Evolutionary conservation across 2,797 vertebrate genomes (phyloP), one percentile per base, ranked within the genome.

Genomic region (Poecilia velifera): DNA sequence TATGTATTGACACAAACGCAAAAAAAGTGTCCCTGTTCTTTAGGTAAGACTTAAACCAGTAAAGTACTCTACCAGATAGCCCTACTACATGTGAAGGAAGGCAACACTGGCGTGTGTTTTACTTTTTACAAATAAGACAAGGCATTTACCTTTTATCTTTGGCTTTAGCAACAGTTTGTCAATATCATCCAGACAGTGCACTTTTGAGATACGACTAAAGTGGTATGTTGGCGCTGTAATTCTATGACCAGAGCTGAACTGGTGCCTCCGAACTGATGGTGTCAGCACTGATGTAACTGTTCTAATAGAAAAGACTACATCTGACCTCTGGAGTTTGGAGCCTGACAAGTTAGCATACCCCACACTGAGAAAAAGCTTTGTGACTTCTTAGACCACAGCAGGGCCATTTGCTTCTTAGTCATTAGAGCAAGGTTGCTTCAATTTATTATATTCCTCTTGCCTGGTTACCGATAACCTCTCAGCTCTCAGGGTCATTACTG

Each of bases 401-500:
- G 36, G 39, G 39, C 22, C 46, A 16, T 43, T 71, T 73, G 34
- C 8, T n/a, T 78, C 71, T 36, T 74, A 74, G 53, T 47, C 41
- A 49, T 22, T 72, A 39, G n/a, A 59, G 25, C 49, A 76, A 25
- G 22, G 53, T 70, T 57, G 22, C 75, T 82, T 72, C 57, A 51
- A 62, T 82, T 82, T 46, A 75, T 82, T 78, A 45, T 66, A 72
- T 45, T 71, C n/a, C 41, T 75, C 66, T 51, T 78, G 53, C 16
- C 53, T 53, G 43, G 73, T 74, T 74, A 76, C 59, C 10, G 73
- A 77, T 88, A 78, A 62, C 73, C 47, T 8, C 66, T 81, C 31
- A 79, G 77, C 49, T 80, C 74, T 80, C 31, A 51, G 57, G 36
- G 47, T 82, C 77, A 81, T 88, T 82, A 82, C 74, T 78, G 53